Evolutionary conservation across 1,140 invertebrate species (phyloP).

Genomic region (Linepithema humile): DNA sequence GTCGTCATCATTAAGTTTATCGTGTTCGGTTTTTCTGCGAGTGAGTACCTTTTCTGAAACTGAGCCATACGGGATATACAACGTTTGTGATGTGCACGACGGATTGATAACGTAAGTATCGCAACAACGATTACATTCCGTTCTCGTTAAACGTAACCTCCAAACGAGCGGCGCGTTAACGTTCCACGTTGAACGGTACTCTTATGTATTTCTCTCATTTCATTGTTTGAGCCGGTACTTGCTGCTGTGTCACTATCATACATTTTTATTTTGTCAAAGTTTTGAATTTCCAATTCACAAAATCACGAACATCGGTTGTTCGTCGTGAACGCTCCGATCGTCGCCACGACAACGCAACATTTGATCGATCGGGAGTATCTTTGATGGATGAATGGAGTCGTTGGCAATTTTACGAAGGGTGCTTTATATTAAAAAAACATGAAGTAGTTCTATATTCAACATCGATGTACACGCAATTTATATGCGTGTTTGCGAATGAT

Average conservation of each 20-base stretch:
- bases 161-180: neutral
- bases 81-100: neutral
- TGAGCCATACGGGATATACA: neutral
- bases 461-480: neutral
- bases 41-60: conserved; percentile 13
- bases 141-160: conserved; percentile 61
- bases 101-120: conserved; percentile 46
- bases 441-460: neutral
- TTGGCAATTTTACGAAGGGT: neutral
- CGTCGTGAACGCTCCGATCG: neutral
- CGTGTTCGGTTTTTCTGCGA: conserved; percentile 39
- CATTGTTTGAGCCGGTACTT: neutral
- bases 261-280: neutral
- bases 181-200: neutral
- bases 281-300: neutral
- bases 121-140: neutral
- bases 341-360: neutral
- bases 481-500: neutral
- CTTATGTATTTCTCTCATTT: neutral
- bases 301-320: neutral
- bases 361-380: neutral
- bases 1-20: neutral
- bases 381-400: neutral
- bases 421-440: neutral
- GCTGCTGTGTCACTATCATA: neutral